Evolutionary conservation across 2,113 vertebrate genomes (phyloP), one percentile per base, ranked within the genome.

Genomic region (Leuciscus idus): DNA sequence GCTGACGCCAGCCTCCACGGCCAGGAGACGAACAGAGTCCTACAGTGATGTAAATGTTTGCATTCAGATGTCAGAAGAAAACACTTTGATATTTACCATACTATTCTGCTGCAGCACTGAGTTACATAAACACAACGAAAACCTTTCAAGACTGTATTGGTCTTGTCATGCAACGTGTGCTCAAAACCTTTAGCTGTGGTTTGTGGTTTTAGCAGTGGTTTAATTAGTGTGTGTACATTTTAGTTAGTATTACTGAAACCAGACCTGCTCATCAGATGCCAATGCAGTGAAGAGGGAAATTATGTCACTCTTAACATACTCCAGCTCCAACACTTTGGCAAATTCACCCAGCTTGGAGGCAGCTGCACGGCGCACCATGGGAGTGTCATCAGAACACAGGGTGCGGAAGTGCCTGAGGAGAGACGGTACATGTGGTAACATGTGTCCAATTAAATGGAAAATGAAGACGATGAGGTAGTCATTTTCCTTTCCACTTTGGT

Each of bases 271-370:
- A 91, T 98, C 97, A 87, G 97, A 97, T 70, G 97, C 97, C 92
- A 98, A 91, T 81, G 95, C 96, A 72, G 95, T 96, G 92, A 98
- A 98, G 85, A 97, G 95, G 62, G 97, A 96, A 85, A 98, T 97
- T 17, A 98, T 96, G 93, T 98, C 97, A 89, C 94, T 96, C 94
- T 97, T 97, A 88, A 97, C 95, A 93, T 96, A 97, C 81, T 97
- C 97, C 90, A 97, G 87, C 92, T 98, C 97, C 91, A 97, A 91
- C 76, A 97, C 97, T 93, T 97, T 96, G 62, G 97, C 97, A 92
- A 98, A 97, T 91, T 98, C 97, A 3, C 97, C 97, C 83, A 98
- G 90, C 86, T 98, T 98, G 82, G 96, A 97, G 87, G 97, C 97
- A 30, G 97, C 97, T 68, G 97, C 97, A 78, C 97, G 96, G 59